A percentile compares a stretch with the other conserved stretches of the same genome.
phyloP scores from a whole-genome alignment of 2,888 invertebrate genomes.

The Tryphoninae sp. region DNA sequence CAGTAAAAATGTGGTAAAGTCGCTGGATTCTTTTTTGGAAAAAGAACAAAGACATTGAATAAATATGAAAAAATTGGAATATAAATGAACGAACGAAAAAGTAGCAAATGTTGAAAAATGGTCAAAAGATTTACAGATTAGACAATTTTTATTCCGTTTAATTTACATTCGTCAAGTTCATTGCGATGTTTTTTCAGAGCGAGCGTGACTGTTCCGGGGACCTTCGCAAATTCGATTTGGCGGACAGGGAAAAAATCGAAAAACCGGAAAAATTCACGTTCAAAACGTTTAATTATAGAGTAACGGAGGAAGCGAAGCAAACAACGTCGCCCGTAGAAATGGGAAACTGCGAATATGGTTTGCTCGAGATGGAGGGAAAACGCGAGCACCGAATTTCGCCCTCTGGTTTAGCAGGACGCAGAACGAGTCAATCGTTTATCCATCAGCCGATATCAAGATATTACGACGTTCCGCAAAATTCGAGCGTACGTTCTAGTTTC shows the following conservation, averaged over 20 bases:
- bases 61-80: not conserved
- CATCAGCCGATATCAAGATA: slow-evolving; percentile 40
- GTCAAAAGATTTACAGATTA: not conserved
- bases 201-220: not conserved
- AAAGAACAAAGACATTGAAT: not conserved
- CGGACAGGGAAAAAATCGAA: slow-evolving; percentile 16
- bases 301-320: slow-evolving; percentile 26
- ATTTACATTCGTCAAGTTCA: slow-evolving; percentile 9
- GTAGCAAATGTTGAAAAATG: not conserved
- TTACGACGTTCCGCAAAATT: slow-evolving; percentile 22
- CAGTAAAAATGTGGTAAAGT: not conserved
- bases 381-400: not conserved
- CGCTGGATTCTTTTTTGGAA: not conserved
- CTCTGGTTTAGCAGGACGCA: not conserved
- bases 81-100: not conserved
- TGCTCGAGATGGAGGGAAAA: slow-evolving; percentile 20
- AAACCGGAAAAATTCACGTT: slow-evolving; percentile 15
- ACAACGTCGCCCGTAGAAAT: slow-evolving; percentile 27
- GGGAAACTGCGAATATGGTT: slow-evolving; percentile 33
- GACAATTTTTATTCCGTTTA: not conserved
- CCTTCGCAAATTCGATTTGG: not conserved
- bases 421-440: not conserved
- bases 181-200: slow-evolving; percentile 8
- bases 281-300: slow-evolving; percentile 38
- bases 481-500: not conserved